Base-by-base conservation (phyloP, 2,113 vertebrate genomes). In the Ariopsis seemanni region DNA sequence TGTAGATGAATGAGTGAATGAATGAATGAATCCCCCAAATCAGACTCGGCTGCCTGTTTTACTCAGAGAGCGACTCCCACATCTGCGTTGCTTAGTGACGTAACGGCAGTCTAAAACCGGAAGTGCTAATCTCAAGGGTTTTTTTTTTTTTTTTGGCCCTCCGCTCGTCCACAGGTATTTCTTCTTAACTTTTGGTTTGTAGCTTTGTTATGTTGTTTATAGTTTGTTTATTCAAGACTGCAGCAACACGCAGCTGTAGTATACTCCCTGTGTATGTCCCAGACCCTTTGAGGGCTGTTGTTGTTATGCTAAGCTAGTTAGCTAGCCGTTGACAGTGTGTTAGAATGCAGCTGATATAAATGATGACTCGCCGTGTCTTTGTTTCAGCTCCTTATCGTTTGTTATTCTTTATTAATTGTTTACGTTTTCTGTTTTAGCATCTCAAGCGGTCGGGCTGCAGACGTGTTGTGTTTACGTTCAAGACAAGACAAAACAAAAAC, bases 121-220 rank as follows among this genome's bases (percentile, higher is more conserved):
- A 89, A 90, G 88, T 83, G 77, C 85, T 88, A 86, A 90, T 87
- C 87, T 88, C 42, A 62, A 67, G 82, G 71, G 82, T 65, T 42
- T 42, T 42, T 42, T 42, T 42, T 42, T 42, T 42, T 42, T 42
- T 42, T 42, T 42, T 42, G 42, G 42, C 82, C 87, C 60, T 82
- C 81, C 27, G 69, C 55, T 60, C 82, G 30, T 90, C 87, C 67
- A 85, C 89, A 90, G 89, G 89, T 90, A 90, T 90, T 90, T 82
- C 69, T 75, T 77, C 53, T 52, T 8, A 60, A 58, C n/a, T 34
- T 62, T 77, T 6, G 4, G 15, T 25, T 72, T 27, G 9, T 27
- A 50, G 7, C 60, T 52, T 82, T 6, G 58, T 4, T 30, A 6
- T 69, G 20, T 17, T 10, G 18, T 55, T 1, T 25, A 62, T n/a